These are phyloP conservation scores for Ochropleura plecta DNA, from an alignment of 2,888 invertebrate genomes.

Conservation along the genomic window DNA sequence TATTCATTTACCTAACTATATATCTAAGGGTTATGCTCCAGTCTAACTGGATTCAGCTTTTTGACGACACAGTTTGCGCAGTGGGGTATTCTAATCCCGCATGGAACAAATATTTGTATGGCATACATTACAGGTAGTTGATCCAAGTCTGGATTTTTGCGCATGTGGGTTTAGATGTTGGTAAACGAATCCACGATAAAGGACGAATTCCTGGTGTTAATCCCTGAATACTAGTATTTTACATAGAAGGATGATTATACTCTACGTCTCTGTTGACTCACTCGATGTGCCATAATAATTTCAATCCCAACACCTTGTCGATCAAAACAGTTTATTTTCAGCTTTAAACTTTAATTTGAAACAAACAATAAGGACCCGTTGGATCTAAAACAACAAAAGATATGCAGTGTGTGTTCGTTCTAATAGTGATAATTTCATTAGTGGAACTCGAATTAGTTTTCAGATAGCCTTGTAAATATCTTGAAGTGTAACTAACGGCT, in stretches of 20 bases:
- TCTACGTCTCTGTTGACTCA: neutral
- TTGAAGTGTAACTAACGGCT: conserved; percentile 28
- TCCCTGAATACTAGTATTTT: neutral
- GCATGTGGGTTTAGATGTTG: no score
- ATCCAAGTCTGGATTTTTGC: no score
- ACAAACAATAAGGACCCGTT: neutral
- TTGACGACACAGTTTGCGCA: no score
- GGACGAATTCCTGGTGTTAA: no score
- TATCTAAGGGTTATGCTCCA: neutral
- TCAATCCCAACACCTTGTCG: no score
- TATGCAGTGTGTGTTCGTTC: neutral
- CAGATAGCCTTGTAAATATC: conserved; percentile 15
- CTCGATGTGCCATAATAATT: no score
- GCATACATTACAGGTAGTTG: no score
- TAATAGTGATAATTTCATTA: conserved; percentile 39
- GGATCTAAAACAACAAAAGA: neutral
- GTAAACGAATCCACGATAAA: no score
- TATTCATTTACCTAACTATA: neutral
- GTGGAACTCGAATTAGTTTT: conserved; percentile 16
- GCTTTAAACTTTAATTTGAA: neutral
- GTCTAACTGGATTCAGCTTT: neutral
- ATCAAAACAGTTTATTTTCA: neutral
- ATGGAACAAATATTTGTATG: no score
- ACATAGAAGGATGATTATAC: neutral
- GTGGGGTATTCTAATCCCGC: no score